These are phyloP conservation scores for Agapostemon virescens DNA, from an alignment of 2,888 invertebrate genomes.

Conservation along the genomic window DNA sequence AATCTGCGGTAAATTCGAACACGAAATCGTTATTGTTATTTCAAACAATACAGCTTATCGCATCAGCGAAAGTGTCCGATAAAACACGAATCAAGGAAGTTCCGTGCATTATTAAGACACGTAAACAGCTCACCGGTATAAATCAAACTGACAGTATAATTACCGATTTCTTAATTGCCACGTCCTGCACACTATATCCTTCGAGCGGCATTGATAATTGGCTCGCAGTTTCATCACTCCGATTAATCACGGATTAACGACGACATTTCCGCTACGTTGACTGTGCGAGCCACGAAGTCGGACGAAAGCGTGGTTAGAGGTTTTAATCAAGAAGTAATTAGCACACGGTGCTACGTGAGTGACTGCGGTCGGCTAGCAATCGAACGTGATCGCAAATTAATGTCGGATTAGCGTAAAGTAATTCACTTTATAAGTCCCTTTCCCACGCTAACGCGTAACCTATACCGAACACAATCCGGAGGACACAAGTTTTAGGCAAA, in stretches of 20 bases:
- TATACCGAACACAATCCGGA: background rate
- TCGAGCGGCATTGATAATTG: slow-evolving; percentile 42
- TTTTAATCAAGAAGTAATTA: slow-evolving; percentile 55
- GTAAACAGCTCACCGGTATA: background rate
- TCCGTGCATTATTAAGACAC: background rate
- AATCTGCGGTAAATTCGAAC: background rate
- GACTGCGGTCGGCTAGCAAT: slow-evolving; percentile 15
- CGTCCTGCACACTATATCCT: slow-evolving; percentile 2
- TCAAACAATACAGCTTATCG: background rate
- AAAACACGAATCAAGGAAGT: background rate
- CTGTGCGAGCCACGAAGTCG: slow-evolving; percentile 37
- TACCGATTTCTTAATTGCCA: slow-evolving; percentile 38
- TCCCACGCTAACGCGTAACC: background rate
- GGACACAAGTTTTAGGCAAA: too few relatives aligned
- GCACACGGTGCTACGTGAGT: slow-evolving; percentile 23
- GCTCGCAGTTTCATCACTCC: slow-evolving; percentile 33
- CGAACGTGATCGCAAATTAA: slow-evolving; percentile 42
- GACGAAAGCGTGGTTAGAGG: slow-evolving; percentile 36
- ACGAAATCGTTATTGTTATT: background rate
- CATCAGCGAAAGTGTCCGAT: background rate
- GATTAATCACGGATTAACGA: slow-evolving; percentile 48
- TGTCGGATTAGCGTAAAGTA: slow-evolving; percentile 40
- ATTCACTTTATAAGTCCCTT: slow-evolving; percentile 10
- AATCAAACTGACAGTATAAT: slow-evolving; percentile 14
- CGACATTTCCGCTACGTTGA: slow-evolving; percentile 39